Conservation (phyloP, 2,888 invertebrate species). For the Cabera pusaria region DNA sequence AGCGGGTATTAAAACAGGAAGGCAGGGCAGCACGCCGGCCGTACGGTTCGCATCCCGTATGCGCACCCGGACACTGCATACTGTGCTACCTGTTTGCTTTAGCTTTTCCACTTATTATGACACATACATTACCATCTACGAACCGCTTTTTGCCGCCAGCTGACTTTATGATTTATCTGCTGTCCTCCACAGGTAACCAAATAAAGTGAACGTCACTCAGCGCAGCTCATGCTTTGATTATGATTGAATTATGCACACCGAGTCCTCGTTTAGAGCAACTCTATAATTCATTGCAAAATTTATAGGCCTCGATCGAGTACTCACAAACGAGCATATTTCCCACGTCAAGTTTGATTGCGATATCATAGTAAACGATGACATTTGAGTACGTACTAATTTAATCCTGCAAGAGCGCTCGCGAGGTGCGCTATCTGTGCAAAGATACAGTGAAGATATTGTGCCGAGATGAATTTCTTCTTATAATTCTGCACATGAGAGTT, state of each 20-base stretch:
- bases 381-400: constrained; percentile 75
- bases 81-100: constrained; percentile 57
- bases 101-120: constrained; percentile 63
- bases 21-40: constrained; percentile 57
- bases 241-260: constrained; percentile 75
- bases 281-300: constrained; percentile 76
- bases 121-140: constrained; percentile 42
- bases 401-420: constrained; percentile 54
- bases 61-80: constrained; percentile 68
- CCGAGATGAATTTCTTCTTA: constrained; percentile 50
- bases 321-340: constrained; percentile 80
- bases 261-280: constrained; percentile 51
- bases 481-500: constrained; percentile 54
- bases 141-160: constrained; percentile 47
- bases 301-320: constrained; percentile 63
- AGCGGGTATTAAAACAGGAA: constrained; percentile 66
- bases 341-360: constrained; percentile 80
- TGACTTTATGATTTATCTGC: constrained; percentile 27
- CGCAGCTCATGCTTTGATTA: constrained; percentile 43
- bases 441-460: constrained; percentile 49
- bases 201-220: constrained; percentile 32
- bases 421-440: constrained; percentile 58
- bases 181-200: constrained; percentile 19
- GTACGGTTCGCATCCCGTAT: constrained; percentile 62
- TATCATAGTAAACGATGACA: constrained; percentile 78